Percentiles rank a stretch among this genome's conserved stretches.
phyloP scores from a whole-genome alignment of 2,797 vertebrate species.

The Paguma larvata region DNA sequence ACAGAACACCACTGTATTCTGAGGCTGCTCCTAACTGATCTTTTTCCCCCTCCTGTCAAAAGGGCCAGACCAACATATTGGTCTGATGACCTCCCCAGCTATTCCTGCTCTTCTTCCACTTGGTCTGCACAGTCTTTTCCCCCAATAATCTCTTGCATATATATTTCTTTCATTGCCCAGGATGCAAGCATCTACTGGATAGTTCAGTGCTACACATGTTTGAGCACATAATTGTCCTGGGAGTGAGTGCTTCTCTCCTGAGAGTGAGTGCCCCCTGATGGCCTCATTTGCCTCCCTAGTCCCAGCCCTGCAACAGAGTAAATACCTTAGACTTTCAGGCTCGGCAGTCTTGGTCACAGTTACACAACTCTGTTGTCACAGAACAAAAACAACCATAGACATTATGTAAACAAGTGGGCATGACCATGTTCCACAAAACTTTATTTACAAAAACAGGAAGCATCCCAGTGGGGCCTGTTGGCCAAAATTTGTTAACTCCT shows the following conservation, averaged over 20 bases:
- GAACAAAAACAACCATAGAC: neutral
- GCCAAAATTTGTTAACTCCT: neutral
- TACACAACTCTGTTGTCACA: neutral
- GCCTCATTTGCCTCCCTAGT: neutral
- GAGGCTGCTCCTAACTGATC: no score
- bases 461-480: neutral
- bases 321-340: neutral
- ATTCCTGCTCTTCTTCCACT: neutral
- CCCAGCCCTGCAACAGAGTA: neutral
- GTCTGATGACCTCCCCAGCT: neutral
- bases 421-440: neutral
- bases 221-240: neutral
- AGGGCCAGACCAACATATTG: neutral
- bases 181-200: neutral
- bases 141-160: neutral
- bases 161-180: neutral
- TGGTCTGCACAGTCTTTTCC: neutral
- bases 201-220: neutral
- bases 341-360: neutral
- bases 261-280: neutral
- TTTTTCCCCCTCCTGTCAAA: neutral
- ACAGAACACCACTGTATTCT: neutral
- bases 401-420: neutral
- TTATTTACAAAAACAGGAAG: conserved; percentile 20
- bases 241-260: neutral